These are phyloP conservation scores for Zophobas morio DNA, from an alignment of 1,140 invertebrate species.

Conservation along the genomic window DNA sequence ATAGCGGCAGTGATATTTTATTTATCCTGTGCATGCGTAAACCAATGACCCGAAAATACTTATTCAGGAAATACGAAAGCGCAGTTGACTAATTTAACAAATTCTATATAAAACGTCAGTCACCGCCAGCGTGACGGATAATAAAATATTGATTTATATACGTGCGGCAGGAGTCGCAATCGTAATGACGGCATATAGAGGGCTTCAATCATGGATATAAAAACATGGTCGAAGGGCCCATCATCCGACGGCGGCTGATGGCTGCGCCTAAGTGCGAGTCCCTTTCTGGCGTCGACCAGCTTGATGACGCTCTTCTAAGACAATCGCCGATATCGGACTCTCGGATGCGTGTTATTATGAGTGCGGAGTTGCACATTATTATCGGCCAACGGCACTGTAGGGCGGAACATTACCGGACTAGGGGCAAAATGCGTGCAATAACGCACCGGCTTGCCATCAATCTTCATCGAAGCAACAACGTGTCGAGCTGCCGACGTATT, in stretches of 20 bases:
- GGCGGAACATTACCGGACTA: slow-evolving; percentile 22
- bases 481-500: slow-evolving; percentile 32
- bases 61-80: slow-evolving; percentile 57
- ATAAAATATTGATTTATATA: slow-evolving; percentile 57
- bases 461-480: slow-evolving; percentile 36
- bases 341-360: slow-evolving; percentile 24
- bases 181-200: slow-evolving; percentile 25
- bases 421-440: slow-evolving; percentile 45
- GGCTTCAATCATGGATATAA: slow-evolving; percentile 30
- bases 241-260: neutral
- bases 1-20: slow-evolving; percentile 65
- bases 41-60: slow-evolving; percentile 64
- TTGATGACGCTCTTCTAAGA: slow-evolving; percentile 46
- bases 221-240: slow-evolving; percentile 45
- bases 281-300: slow-evolving; percentile 41
- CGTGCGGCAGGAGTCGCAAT: slow-evolving; percentile 25
- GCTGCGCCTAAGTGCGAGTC: slow-evolving; percentile 25
- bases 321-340: slow-evolving; percentile 42
- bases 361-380: slow-evolving; percentile 40
- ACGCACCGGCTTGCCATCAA: slow-evolving; percentile 31
- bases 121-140: slow-evolving; percentile 52
- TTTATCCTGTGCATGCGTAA: slow-evolving; percentile 64
- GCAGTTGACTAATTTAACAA: slow-evolving; percentile 54
- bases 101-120: slow-evolving; percentile 56
- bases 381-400: slow-evolving; percentile 19